Evolutionary conservation across 2,113 vertebrate species (phyloP), one percentile per base, ranked within the genome.

Genomic region (Ptychochromis oligacanthus): DNA sequence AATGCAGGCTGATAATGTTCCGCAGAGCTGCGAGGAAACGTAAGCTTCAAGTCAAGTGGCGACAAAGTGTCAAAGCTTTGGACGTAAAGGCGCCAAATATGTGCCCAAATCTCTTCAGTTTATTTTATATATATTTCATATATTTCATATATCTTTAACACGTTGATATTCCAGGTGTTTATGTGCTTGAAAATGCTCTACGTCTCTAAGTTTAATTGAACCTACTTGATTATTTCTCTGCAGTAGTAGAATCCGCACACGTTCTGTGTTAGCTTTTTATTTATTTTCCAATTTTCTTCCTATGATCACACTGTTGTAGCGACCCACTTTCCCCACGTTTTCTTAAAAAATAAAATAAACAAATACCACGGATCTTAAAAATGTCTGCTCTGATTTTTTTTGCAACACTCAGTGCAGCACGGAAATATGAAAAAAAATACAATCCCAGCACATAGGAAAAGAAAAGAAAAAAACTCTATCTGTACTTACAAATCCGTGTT

Each of bases 401-500:
- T 70, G 31, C 2, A 54, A 38, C 82, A 76, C 3, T 57, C 40
- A 78, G n/a, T 4, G n/a, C 6, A 36, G 24, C 43, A 28, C 54
- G 17, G 49, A 49, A 43, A 60, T 54, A 40, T 43, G 9, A 36
- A 36, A 46, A 36, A 36, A 46, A 43, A 60, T 22, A 77, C 38
- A 2, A 14, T 28, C 26, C 13, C n/a, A 20, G 18, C 57, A 22
- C 22, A 14, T 13, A 40, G 10, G 13, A 14, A 28, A 43, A n/a
- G 7, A 2, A 20, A 6, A 31, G 11, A 24, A 10, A 31, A 65
- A 82, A 82, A 75, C n/a, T 70, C 7, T 70, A 43, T 10, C 3
- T 79, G 34, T 84, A 99, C 98, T 99, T 96, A 99, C 98, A 90
- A 99, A 99, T 96, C 98, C 98, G 67, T 99, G 98, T 86, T 99